These are phyloP conservation scores for Panonychus citri DNA, from an alignment of 1,140 invertebrate species.

Conservation along the genomic window DNA sequence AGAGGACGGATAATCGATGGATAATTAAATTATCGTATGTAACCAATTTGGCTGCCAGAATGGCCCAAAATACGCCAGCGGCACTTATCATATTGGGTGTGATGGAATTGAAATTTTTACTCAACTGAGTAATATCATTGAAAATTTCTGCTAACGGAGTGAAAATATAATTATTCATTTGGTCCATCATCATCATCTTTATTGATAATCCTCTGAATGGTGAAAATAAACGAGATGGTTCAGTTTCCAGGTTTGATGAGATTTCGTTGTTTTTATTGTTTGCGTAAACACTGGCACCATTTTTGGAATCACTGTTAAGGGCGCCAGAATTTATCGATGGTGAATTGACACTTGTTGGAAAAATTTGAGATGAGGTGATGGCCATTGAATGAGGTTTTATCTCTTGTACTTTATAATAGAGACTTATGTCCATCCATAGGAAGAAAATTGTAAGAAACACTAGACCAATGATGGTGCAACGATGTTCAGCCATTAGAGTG, in stretches of 20 bases:
- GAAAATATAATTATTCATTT: constrained; percentile 15
- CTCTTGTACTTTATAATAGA: constrained; percentile 15
- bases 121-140: constrained; percentile 23
- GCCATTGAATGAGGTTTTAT: not conserved
- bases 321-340: not conserved
- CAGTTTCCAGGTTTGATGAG: not conserved
- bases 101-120: constrained; percentile 37
- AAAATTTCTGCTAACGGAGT: constrained; percentile 14
- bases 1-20: constrained; percentile 37
- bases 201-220: constrained; percentile 14
- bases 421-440: constrained; percentile 16
- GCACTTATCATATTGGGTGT: constrained; percentile 52
- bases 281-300: no score
- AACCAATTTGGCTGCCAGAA: constrained; percentile 39
- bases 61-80: constrained; percentile 43
- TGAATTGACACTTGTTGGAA: not conserved
- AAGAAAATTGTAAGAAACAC: constrained; percentile 12
- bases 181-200: constrained; percentile 17
- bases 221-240: not conserved
- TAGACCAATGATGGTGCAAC: constrained; percentile 4
- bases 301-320: not conserved
- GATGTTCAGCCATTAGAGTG: not conserved
- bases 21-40: constrained; percentile 31
- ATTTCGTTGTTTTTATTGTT: not conserved
- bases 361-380: not conserved